A percentile compares a stretch with the other conserved stretches of the same genome.
phyloP scores from a whole-genome alignment of 2,888 invertebrate genomes.

The Aphrophora alni region DNA sequence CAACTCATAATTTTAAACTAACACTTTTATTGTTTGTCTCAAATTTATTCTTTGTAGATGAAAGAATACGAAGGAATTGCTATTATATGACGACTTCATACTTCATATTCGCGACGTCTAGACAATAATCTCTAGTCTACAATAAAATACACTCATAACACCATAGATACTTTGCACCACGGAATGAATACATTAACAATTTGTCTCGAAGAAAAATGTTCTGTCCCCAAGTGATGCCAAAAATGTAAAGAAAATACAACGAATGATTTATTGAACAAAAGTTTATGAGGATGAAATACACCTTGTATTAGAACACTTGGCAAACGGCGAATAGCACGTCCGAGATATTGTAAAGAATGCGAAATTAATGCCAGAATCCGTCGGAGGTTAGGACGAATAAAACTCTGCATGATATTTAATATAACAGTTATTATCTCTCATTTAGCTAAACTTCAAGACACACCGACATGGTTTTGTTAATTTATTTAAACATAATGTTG shows the following conservation, averaged over 20 bases:
- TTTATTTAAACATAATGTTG: not conserved
- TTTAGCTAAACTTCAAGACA: no score
- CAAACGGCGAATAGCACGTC: not conserved
- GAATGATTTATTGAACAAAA: not conserved
- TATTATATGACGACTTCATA: no score
- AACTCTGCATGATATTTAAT: not conserved
- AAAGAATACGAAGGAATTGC: not conserved
- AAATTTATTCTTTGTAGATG: not conserved
- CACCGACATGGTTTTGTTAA: no score
- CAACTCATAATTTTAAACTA: not conserved
- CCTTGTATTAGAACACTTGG: not conserved
- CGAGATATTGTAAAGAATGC: not conserved
- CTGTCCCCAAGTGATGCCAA: not conserved
- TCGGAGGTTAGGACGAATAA: not conserved
- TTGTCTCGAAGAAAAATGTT: not conserved
- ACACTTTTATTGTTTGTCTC: not conserved
- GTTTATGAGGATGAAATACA: not conserved
- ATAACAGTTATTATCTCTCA: not conserved
- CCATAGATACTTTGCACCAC: not conserved
- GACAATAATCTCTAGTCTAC: not conserved
- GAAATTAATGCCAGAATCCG: not conserved
- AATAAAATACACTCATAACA: not conserved
- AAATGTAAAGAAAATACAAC: not conserved
- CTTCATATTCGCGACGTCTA: not conserved
- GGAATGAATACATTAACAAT: not conserved